Conservation (phyloP, 2,888 invertebrate species). For the Euspilapteryx auroguttella region DNA sequence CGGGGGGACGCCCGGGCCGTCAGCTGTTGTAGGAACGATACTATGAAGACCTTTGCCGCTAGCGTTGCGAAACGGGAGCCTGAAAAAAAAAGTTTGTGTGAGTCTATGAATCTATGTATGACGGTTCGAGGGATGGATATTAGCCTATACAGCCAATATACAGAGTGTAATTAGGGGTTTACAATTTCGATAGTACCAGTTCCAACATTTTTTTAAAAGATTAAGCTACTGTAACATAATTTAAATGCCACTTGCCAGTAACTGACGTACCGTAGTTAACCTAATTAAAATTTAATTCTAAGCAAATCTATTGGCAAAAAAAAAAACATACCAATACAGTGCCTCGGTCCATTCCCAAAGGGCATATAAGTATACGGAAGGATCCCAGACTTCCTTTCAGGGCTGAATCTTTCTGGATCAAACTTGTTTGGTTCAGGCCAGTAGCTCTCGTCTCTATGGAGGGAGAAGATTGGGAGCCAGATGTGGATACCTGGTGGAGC, state of each 20-base stretch:
- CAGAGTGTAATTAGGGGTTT: too few species aligned
- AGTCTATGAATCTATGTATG: too few species aligned
- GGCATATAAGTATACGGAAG: slow-evolving; percentile 36
- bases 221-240: too few species aligned
- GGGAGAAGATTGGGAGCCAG: slow-evolving; percentile 27
- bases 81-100: slow-evolving; percentile 12
- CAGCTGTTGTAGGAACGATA: slow-evolving; percentile 17
- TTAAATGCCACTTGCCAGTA: too few species aligned
- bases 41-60: slow-evolving; percentile 28
- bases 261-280: too few species aligned
- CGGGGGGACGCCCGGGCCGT: slow-evolving; percentile 16
- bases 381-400: slow-evolving; percentile 18
- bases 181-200: too few species aligned
- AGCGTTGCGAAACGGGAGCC: slow-evolving; percentile 34
- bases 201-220: too few species aligned
- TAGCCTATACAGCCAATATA: too few species aligned
- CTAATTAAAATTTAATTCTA: too few species aligned
- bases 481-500: slow-evolving; percentile 25
- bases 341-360: slow-evolving; percentile 43
- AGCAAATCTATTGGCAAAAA: too few species aligned
- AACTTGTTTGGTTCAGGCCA: slow-evolving; percentile 26
- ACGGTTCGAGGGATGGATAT: too few species aligned
- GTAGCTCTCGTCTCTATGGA: slow-evolving; percentile 38
- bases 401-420: slow-evolving; percentile 21
- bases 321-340: slow-evolving; percentile 44